phyloP scores from a whole-genome alignment of 1,140 invertebrate genomes.

The Cydia pomonella region DNA sequence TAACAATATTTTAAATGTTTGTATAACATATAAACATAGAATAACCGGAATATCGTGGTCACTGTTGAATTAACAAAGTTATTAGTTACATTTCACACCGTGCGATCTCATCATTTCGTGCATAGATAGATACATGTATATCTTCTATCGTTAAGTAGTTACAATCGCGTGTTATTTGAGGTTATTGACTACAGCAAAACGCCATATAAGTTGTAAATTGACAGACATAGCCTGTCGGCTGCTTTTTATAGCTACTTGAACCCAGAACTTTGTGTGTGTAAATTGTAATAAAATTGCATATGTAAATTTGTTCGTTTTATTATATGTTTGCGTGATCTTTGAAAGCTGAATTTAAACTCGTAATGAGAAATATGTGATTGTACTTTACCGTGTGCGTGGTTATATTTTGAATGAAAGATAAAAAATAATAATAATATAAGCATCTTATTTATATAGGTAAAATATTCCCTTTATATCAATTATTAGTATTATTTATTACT shows the following conservation, averaged over 20 bases:
- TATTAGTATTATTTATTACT: too few species aligned
- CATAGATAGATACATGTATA: conserved; percentile 2
- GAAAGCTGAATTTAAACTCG: background rate
- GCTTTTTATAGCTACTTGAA: background rate
- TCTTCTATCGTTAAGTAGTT: background rate
- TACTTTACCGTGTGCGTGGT: background rate
- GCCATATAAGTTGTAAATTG: background rate
- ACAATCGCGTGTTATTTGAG: conserved; percentile 9
- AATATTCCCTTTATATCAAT: too few species aligned
- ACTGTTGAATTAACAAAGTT: background rate
- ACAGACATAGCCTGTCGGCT: background rate
- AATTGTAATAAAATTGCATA: background rate
- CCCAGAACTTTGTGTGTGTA: conserved; percentile 24
- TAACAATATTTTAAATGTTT: background rate
- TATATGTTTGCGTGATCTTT: background rate
- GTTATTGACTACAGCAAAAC: conserved; percentile 18
- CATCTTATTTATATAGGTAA: too few species aligned
- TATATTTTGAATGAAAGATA: too few species aligned
- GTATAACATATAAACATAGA: background rate
- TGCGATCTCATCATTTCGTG: conserved; percentile 2
- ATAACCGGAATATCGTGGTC: background rate
- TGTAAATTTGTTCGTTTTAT: background rate
- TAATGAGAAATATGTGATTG: background rate
- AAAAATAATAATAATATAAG: too few species aligned
- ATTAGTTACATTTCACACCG: background rate